Evolutionary conservation across 1,140 invertebrate genomes (phyloP).

Genomic region (Cataglyphis hispanica): DNA sequence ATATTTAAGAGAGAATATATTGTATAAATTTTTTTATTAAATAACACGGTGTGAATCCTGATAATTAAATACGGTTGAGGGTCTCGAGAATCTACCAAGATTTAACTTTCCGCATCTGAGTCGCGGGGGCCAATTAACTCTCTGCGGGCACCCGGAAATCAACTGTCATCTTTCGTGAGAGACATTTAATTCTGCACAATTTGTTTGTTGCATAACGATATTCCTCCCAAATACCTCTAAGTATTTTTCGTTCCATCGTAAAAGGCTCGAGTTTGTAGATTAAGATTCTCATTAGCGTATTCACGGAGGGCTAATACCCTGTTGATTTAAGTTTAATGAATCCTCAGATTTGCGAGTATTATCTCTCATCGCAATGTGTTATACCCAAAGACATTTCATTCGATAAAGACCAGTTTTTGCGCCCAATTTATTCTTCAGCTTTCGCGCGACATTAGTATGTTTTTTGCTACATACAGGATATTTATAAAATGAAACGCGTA

Average conservation of each 20-base stretch:
- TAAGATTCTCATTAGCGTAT: conserved; percentile 17
- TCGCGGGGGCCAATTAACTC: conserved; percentile 8
- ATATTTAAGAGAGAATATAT: background rate
- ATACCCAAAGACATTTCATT: conserved; percentile 6
- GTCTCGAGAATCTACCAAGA: background rate
- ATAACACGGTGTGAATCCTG: background rate
- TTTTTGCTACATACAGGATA: conserved; percentile 9
- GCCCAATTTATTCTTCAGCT: conserved; percentile 7
- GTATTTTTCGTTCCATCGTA: background rate
- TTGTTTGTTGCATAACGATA: conserved; percentile 19
- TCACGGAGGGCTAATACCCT: background rate
- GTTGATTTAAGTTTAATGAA: conserved; percentile 48
- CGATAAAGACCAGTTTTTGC: conserved; percentile 25
- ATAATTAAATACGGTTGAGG: background rate
- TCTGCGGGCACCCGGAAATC: background rate
- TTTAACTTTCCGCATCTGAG: background rate
- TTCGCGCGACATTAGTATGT: background rate
- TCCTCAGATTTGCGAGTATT: conserved; percentile 29
- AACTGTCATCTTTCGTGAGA: background rate
- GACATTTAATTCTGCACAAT: background rate
- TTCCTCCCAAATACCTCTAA: background rate
- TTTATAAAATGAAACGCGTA: background rate
- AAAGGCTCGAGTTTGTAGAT: background rate
- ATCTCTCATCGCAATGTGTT: background rate
- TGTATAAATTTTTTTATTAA: background rate